These are phyloP conservation scores for Biston betularia DNA, from an alignment of 2,888 invertebrate genomes.

Conservation along the genomic window DNA sequence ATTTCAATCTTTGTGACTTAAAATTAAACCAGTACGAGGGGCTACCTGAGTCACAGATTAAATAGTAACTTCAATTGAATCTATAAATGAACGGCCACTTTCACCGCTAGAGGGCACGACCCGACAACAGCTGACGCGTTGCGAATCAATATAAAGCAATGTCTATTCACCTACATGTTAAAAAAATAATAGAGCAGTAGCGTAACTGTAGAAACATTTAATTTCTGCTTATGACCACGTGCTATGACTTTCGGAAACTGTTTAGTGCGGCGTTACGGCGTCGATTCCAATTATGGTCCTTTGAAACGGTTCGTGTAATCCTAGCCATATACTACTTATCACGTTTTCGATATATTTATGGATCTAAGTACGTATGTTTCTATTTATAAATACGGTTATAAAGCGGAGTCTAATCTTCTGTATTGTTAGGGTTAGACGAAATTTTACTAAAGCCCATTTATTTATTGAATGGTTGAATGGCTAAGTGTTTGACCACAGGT, in stretches of 20 bases:
- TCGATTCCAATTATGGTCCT: conserved; percentile 4
- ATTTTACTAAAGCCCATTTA: too few species aligned
- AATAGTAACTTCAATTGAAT: conserved; percentile 9
- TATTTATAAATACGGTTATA: too few species aligned
- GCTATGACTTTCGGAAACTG: conserved; percentile 7
- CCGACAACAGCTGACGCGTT: conserved; percentile 65
- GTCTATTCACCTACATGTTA: conserved; percentile 17
- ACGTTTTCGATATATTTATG: conserved; percentile 14
- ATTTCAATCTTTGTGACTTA: conserved; percentile 36
- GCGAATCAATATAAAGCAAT: conserved; percentile 49
- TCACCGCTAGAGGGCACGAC: conserved; percentile 69
- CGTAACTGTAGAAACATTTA: conserved; percentile 36
- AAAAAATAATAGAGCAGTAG: neutral
- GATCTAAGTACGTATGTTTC: too few species aligned
- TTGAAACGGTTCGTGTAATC: conserved; percentile 7
- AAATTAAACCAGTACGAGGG: conserved; percentile 57
- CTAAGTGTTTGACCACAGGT: too few species aligned
- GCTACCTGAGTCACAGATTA: conserved; percentile 53
- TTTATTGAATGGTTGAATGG: too few species aligned
- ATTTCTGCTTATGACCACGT: neutral
- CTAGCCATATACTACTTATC: conserved; percentile 15
- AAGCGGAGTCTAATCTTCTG: too few species aligned
- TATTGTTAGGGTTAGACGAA: too few species aligned
- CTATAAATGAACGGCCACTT: conserved; percentile 57
- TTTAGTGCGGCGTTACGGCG: conserved; percentile 1